Conservation (phyloP, 2,797 vertebrate species). For the Oryzias dopingdopingensis region DNA sequence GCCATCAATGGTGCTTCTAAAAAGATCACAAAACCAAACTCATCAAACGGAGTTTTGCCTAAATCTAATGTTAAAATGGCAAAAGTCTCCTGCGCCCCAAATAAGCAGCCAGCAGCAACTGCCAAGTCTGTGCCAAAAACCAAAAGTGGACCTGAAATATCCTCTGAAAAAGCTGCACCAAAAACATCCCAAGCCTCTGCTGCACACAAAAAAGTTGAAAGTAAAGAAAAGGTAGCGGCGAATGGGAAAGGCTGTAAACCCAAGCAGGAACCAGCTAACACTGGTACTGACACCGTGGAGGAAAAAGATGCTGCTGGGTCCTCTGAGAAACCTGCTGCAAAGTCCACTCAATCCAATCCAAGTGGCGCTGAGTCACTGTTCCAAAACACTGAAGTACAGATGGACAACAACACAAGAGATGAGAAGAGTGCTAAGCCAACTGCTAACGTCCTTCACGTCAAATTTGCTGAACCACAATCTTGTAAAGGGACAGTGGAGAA, state of each 20-base stretch:
- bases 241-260: constrained; percentile 54
- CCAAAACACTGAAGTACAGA: constrained; percentile 22
- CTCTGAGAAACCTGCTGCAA: constrained; percentile 17
- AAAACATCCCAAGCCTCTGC: constrained; percentile 72
- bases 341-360: constrained; percentile 15
- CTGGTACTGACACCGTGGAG: constrained; percentile 8
- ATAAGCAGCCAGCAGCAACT: constrained; percentile 65
- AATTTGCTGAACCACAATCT: constrained; percentile 9
- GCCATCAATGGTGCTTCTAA: constrained; percentile 67
- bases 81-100: constrained; percentile 60
- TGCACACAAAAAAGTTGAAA: constrained; percentile 69
- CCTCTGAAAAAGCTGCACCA: constrained; percentile 71
- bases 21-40: constrained; percentile 73
- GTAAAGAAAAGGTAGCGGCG: constrained; percentile 56
- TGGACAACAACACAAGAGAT: constrained; percentile 16
- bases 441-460: constrained; percentile 21
- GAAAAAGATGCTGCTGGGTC: constrained; percentile 10
- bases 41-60: constrained; percentile 52
- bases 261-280: constrained; percentile 20
- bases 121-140: constrained; percentile 81
- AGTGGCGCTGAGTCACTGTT: constrained; percentile 11
- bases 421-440: constrained; percentile 15
- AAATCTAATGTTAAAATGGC: constrained; percentile 78
- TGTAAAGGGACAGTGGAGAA: constrained; percentile 26
- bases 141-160: constrained; percentile 70